phyloP scores from a whole-genome alignment of 2,888 invertebrate species.

The Axea sp. region DNA sequence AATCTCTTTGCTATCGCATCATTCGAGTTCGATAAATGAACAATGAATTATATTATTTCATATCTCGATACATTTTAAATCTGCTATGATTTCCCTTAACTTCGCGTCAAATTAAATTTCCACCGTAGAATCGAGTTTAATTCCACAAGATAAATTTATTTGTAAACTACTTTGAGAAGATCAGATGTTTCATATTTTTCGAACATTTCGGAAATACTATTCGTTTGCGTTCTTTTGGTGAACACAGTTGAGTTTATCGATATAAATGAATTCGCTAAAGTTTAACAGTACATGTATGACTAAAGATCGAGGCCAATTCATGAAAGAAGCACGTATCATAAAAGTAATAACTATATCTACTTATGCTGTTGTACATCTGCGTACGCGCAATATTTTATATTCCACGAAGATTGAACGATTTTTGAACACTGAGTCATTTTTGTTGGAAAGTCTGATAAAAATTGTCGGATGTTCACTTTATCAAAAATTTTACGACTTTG shows the following conservation, averaged over 20 bases:
- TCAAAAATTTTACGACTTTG: background rate
- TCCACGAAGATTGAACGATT: constrained; percentile 16
- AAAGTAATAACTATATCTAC: constrained; percentile 35
- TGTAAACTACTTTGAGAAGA: background rate
- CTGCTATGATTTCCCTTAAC: background rate
- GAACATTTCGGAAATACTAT: background rate
- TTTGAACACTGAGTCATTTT: constrained; percentile 4
- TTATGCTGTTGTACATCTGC: constrained; percentile 19
- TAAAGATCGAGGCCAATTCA: constrained; percentile 33
- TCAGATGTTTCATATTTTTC: background rate
- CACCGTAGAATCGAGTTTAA: constrained; percentile 12
- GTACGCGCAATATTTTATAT: constrained; percentile 24
- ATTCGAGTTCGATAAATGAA: no score
- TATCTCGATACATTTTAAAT: background rate
- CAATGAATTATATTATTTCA: background rate
- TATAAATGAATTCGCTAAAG: constrained; percentile 18
- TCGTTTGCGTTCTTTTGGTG: background rate
- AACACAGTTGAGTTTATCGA: constrained; percentile 7
- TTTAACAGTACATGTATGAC: constrained; percentile 10
- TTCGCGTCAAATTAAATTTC: constrained; percentile 17
- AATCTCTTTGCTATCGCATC: background rate
- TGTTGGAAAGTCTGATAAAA: background rate
- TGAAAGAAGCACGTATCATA: constrained; percentile 33
- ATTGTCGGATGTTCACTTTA: constrained; percentile 6
- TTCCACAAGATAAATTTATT: constrained; percentile 6